Conservation (phyloP, 2,113 vertebrate genomes). For the Mobula birostris region DNA sequence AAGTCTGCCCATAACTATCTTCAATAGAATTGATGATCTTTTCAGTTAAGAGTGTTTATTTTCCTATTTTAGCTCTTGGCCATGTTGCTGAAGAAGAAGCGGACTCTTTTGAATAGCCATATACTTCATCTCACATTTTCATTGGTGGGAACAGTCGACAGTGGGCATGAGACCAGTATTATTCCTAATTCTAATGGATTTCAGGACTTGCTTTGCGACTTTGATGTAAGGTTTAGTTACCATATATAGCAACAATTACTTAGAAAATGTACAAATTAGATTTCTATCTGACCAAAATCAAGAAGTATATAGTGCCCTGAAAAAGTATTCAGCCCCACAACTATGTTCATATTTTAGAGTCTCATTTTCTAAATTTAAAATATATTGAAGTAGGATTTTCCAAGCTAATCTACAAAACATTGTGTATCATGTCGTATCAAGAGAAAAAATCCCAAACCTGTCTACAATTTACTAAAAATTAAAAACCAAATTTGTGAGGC, state of each 20-base stretch:
- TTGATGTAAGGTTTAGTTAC: slow-evolving; percentile 66
- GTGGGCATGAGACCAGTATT: slow-evolving; percentile 93
- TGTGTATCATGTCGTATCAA: too few species aligned
- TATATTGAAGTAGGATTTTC: too few species aligned
- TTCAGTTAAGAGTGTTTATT: not conserved
- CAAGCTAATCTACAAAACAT: too few species aligned
- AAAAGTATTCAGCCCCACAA: too few species aligned
- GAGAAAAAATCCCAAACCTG: too few species aligned
- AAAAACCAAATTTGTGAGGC: too few species aligned
- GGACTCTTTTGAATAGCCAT: slow-evolving; percentile 91
- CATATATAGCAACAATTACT: not conserved
- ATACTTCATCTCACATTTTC: slow-evolving; percentile 97
- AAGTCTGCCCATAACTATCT: not conserved
- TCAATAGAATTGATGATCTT: not conserved
- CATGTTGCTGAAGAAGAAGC: slow-evolving; percentile 95
- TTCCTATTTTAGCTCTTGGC: slow-evolving; percentile 72
- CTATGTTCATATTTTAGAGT: too few species aligned
- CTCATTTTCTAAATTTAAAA: too few species aligned
- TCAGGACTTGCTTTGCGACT: slow-evolving; percentile 95
- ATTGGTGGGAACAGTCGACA: slow-evolving; percentile 93
- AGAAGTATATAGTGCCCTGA: not conserved
- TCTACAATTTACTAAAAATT: too few species aligned
- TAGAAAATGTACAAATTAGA: not conserved
- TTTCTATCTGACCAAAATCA: not conserved
- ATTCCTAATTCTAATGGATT: slow-evolving; percentile 96